phyloP scores from a whole-genome alignment of 2,113 vertebrate genomes.

The Camarhynchus parvulus region DNA sequence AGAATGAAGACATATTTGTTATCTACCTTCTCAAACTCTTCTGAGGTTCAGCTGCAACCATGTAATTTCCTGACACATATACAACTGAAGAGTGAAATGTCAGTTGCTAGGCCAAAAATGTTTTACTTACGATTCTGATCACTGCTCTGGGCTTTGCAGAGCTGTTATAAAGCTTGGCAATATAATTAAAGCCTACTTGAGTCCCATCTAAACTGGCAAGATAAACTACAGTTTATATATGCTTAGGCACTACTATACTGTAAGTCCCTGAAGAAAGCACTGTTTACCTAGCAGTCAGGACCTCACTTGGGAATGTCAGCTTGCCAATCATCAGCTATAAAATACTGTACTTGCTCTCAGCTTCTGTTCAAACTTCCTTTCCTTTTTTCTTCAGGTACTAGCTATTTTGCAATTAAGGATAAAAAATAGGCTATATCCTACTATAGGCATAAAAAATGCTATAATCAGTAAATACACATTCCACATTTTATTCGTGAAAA shows the following conservation, averaged over 20 bases:
- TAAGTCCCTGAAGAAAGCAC: background rate
- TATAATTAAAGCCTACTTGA: slow-evolving; percentile 22
- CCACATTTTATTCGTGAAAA: background rate
- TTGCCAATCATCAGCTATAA: background rate
- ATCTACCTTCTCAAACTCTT: background rate
- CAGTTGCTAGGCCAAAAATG: background rate
- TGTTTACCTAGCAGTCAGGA: background rate
- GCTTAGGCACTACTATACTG: background rate
- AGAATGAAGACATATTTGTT: background rate
- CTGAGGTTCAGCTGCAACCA: background rate
- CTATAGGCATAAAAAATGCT: background rate
- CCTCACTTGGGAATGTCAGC: background rate
- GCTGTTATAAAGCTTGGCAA: slow-evolving; percentile 26
- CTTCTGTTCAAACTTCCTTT: background rate
- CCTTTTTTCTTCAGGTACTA: background rate
- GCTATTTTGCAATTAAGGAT: background rate
- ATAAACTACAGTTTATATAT: slow-evolving; percentile 9
- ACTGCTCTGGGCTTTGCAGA: background rate
- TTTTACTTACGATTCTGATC: slow-evolving; percentile 15
- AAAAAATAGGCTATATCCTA: background rate
- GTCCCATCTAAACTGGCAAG: background rate
- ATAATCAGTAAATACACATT: background rate
- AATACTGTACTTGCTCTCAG: background rate
- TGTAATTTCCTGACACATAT: background rate
- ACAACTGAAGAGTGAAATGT: background rate